Conservation (phyloP, 2,113 vertebrate species). For the Pungitius pungitius region DNA sequence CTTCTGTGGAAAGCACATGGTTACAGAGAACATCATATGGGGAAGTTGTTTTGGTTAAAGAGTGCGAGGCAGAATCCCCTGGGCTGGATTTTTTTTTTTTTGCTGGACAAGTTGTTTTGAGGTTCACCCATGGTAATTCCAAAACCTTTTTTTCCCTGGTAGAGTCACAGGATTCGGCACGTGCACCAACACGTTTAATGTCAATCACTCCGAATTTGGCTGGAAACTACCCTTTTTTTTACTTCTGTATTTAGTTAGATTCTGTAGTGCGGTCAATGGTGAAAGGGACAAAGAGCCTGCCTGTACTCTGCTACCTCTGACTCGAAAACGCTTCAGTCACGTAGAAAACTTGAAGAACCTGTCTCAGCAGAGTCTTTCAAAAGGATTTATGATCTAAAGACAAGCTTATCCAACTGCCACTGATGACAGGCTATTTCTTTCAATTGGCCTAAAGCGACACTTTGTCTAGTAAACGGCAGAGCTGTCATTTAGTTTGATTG, state of each 20-base stretch:
- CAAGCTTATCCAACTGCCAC: slow-evolving; percentile 2
- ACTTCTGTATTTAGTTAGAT: background rate
- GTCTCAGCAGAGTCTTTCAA: background rate
- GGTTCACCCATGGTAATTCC: background rate
- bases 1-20: slow-evolving; percentile 39
- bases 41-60: slow-evolving; percentile 29
- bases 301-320: background rate
- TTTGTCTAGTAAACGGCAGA: background rate
- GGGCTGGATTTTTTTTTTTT: slow-evolving; percentile 2
- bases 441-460: background rate
- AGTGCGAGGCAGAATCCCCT: background rate
- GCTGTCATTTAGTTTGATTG: background rate
- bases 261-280: background rate
- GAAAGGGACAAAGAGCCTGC: background rate
- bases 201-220: background rate
- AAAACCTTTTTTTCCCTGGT: background rate
- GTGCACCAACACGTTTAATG: background rate
- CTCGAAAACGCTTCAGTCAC: slow-evolving; percentile 8
- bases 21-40: background rate
- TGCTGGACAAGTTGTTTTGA: slow-evolving; percentile 6
- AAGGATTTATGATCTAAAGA: slow-evolving; percentile 1
- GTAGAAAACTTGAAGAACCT: background rate
- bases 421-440: background rate
- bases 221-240: slow-evolving; percentile 14
- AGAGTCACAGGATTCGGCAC: background rate